Conservation (phyloP, 2,113 vertebrate species). For the Phyllostomus discolor region DNA sequence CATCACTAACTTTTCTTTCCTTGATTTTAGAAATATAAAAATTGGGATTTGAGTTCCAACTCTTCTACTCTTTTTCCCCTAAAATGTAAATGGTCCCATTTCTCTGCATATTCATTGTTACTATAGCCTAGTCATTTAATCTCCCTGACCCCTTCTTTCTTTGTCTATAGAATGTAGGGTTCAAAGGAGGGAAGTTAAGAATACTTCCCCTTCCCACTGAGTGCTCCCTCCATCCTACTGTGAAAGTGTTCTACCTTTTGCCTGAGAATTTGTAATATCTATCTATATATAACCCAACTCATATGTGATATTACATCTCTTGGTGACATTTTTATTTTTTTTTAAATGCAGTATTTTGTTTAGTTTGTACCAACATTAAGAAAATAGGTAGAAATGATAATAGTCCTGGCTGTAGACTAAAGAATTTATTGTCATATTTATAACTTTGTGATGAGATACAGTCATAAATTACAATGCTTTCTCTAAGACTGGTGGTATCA, state of each 20-base stretch:
- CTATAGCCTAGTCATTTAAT: not conserved
- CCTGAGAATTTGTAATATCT: not conserved
- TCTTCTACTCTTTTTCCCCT: not conserved
- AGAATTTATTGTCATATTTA: slow-evolving; percentile 14
- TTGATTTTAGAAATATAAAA: not conserved
- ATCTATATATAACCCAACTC: not conserved
- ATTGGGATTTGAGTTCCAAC: not conserved
- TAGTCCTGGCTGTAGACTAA: not conserved
- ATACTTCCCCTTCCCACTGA: not conserved
- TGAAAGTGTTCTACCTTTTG: not conserved
- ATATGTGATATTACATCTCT: not conserved
- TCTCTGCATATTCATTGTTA: not conserved
- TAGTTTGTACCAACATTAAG: not conserved
- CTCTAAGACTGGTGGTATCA: not conserved
- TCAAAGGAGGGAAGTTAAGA: not conserved
- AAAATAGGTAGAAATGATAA: not conserved
- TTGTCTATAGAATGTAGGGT: not conserved
- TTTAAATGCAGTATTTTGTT: not conserved
- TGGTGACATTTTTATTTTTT: not conserved
- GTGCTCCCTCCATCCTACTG: not conserved
- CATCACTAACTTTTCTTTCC: not conserved
- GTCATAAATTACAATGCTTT: slow-evolving; percentile 9
- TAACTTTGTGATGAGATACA: slow-evolving; percentile 6
- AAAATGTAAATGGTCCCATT: not conserved
- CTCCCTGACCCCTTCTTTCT: not conserved